A percentile compares a stretch with the other conserved stretches of the same genome.
Conservation (phyloP, 2,797 vertebrate genomes). For the Macrochelys suwanniensis region DNA sequence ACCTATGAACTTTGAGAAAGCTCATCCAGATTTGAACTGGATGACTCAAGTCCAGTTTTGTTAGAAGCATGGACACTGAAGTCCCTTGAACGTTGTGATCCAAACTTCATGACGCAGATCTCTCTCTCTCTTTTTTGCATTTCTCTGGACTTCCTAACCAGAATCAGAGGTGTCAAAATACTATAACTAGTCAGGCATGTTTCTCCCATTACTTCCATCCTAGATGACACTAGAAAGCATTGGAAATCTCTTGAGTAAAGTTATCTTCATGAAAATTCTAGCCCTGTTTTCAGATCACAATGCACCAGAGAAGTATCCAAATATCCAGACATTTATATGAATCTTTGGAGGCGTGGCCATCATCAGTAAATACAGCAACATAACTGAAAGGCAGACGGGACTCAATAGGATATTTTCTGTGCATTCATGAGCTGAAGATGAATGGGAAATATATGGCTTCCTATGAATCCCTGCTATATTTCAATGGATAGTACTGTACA, state of each 20-base stretch:
- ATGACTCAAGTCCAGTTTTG: neutral
- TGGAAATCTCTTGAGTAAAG: neutral
- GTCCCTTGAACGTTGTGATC: neutral
- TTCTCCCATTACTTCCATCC: neutral
- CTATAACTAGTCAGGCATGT: constrained; percentile 9
- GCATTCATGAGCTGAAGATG: neutral
- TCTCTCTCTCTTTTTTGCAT: constrained; percentile 10
- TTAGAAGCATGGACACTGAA: constrained; percentile 4
- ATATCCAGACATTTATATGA: neutral
- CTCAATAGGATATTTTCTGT: neutral
- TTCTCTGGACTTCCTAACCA: constrained; percentile 17
- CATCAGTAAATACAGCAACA: neutral
- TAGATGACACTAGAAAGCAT: neutral
- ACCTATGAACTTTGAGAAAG: neutral
- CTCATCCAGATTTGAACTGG: constrained; percentile 2
- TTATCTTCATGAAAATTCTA: neutral
- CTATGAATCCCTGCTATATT: neutral
- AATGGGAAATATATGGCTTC: neutral
- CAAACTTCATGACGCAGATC: constrained; percentile 23
- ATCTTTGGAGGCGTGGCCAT: neutral
- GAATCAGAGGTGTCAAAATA: constrained; percentile 8
- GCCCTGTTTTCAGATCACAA: neutral
- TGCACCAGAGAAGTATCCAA: neutral
- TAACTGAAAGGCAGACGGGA: neutral
- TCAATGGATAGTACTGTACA: neutral